Evolutionary conservation across 2,113 vertebrate genomes (phyloP), one percentile per base, ranked within the genome.

Genomic region (Paracanthobrama guichenoti): DNA sequence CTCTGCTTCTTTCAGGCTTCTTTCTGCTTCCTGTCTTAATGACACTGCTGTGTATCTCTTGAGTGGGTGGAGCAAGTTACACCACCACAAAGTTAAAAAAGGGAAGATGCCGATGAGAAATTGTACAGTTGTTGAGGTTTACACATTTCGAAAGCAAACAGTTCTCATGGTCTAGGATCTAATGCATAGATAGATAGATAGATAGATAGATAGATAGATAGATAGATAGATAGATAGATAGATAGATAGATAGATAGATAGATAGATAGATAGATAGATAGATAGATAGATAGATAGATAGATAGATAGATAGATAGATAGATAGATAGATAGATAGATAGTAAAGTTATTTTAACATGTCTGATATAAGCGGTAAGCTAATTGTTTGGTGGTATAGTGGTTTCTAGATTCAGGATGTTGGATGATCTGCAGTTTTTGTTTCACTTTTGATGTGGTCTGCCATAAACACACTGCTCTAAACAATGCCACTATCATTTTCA

Each of bases 21-120:
- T 79, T 73, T 31, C 24, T 53, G 44, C 48, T 66, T 46, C 13
- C 60, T 48, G 60, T 67, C 44, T 67, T n/a, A 64, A 53, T 67
- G 24, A 80, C 11, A 67, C 79, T 53, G 62, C 24, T 80, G 78
- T 48, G 60, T 26, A 64, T 48, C 42, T 53, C 28, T 80, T 31
- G 62, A 50, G 60, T 50, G 24, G 26, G 44, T 31, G 24, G 26
- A 79, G 77, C 59, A 26, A 64, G 60, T 24, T 66, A 64, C 24
- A 28, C 77, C 20, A 18, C 14, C 18, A 28, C 39, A 16, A 11
- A 79, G 57, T 28, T 26, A 62, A 46, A 24, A 18, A 44, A 72
- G 28, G 64, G 5, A 28, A 31, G 13, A 35, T 18, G n/a, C 8
- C 4, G 0, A 75, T 20, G 26, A 79, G n/a, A 62, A 79, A 18